Conservation (phyloP, 2,113 vertebrate genomes). For the Ameiurus melas region DNA sequence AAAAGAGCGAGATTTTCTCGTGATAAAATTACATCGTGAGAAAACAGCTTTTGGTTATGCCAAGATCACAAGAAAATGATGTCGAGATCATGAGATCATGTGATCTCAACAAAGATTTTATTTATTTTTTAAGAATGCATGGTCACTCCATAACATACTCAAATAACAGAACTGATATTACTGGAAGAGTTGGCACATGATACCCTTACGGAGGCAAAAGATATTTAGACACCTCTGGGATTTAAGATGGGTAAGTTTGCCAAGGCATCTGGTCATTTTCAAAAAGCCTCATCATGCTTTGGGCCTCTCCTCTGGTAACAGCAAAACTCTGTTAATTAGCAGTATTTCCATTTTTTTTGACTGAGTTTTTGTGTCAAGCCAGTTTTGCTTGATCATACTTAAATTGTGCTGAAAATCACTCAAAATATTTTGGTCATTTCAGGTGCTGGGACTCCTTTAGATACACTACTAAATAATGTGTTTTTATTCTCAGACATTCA, state of each 20-base stretch:
- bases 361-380: no score
- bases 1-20: no score
- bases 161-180: background rate
- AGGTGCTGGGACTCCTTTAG: background rate
- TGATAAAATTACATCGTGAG: no score
- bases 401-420: background rate
- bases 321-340: background rate
- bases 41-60: no score
- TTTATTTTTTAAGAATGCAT: no score
- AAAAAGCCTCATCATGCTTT: background rate
- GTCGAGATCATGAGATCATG: no score
- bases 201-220: background rate
- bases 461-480: no score
- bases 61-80: no score
- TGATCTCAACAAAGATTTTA: no score
- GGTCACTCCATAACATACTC: background rate
- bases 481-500: no score
- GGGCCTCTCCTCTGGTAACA: background rate
- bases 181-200: background rate
- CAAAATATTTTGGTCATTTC: background rate
- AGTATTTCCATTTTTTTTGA: background rate
- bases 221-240: background rate
- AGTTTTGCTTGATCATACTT: background rate
- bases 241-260: background rate
- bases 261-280: background rate